A percentile compares a stretch with the other conserved stretches of the same genome.
phyloP scores from a whole-genome alignment of 2,113 vertebrate genomes.

The Motacilla alba region DNA sequence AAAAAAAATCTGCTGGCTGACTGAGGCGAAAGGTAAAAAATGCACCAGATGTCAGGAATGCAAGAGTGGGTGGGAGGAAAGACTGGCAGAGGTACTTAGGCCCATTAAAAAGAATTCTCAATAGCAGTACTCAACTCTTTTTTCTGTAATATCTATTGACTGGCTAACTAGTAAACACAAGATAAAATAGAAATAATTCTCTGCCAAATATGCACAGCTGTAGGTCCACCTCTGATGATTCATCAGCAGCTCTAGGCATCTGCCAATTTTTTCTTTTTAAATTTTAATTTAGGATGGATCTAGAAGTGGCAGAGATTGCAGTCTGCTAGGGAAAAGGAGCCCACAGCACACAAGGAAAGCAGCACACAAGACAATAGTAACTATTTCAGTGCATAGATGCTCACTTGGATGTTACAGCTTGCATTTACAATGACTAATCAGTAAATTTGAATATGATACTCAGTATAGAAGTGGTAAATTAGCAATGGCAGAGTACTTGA shows the following conservation, averaged over 20 bases:
- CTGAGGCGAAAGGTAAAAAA: not conserved
- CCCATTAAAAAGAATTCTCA: conserved; percentile 3
- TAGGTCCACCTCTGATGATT: conserved; percentile 43
- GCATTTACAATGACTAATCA: conserved; percentile 60
- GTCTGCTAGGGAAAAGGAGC: conserved; percentile 10
- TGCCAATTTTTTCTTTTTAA: conserved; percentile 34
- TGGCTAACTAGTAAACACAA: conserved; percentile 31
- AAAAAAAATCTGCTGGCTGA: not conserved
- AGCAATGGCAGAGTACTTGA: conserved; percentile 40
- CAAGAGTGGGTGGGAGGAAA: not conserved
- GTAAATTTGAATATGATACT: conserved; percentile 39
- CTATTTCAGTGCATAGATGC: conserved; percentile 40
- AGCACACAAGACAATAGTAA: conserved; percentile 30
- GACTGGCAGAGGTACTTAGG: not conserved
- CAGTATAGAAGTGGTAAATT: conserved; percentile 48
- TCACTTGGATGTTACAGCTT: conserved; percentile 6
- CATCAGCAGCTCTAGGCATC: conserved; percentile 19
- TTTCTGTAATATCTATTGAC: not conserved
- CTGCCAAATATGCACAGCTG: conserved; percentile 44
- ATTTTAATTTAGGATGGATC: conserved; percentile 42
- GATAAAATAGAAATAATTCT: conserved; percentile 25
- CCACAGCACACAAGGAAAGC: not conserved
- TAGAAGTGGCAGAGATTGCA: conserved; percentile 15
- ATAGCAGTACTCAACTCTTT: not conserved
- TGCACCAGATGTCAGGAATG: not conserved